Conservation (phyloP, 2,888 invertebrate genomes). For the Hemicrepidius hirtus region DNA sequence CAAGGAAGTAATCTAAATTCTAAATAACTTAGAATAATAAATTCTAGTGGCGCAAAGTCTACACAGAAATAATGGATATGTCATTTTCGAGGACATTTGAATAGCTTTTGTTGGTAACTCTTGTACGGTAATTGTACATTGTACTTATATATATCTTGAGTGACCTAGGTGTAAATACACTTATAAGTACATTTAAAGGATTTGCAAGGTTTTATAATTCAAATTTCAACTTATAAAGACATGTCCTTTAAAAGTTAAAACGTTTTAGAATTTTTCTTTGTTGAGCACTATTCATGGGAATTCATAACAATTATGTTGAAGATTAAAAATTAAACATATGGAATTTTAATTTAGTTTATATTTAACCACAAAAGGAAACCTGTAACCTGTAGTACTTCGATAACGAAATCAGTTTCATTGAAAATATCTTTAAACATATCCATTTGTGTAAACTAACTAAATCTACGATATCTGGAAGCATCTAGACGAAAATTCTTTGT, state of each 20-base stretch:
- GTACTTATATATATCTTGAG: not conserved
- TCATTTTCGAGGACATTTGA: constrained; percentile 52
- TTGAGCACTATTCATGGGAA: not conserved
- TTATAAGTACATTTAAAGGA: constrained; percentile 34
- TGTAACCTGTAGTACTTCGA: too few species aligned
- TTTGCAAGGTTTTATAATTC: constrained; percentile 34
- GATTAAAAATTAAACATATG: too few species aligned
- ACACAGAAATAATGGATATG: constrained; percentile 34
- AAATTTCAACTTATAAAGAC: constrained; percentile 19
- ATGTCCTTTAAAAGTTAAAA: not conserved
- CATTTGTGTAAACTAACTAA: too few species aligned
- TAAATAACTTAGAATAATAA: constrained; percentile 41
- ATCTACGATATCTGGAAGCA: too few species aligned
- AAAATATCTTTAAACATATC: too few species aligned
- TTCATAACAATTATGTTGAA: not conserved
- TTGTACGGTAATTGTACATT: constrained; percentile 7
- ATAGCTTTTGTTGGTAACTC: constrained; percentile 37
- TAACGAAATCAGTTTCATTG: too few species aligned
- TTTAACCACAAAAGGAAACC: too few species aligned
- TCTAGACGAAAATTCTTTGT: too few species aligned
- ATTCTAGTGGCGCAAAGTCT: constrained; percentile 41
- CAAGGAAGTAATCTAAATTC: constrained; percentile 57
- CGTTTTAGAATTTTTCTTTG: not conserved
- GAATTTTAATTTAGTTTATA: too few species aligned
- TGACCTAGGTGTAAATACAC: constrained; percentile 36